A percentile compares a stretch with the other conserved stretches of the same genome.
phyloP scores from a whole-genome alignment of 2,797 vertebrate genomes.

The Sciurus vulgaris region DNA sequence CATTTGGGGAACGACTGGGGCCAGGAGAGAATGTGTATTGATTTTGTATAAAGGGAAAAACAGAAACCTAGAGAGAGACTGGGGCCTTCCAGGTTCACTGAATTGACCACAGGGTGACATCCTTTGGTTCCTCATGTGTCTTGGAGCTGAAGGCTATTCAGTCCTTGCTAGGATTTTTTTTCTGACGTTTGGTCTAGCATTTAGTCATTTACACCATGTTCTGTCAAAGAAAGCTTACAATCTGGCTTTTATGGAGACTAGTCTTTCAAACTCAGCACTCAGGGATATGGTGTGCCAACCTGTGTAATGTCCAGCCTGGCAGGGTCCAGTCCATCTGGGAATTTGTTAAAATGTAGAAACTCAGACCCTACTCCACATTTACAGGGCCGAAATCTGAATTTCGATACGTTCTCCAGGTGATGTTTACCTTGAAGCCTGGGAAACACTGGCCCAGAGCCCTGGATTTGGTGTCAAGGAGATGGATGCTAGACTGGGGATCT shows the following conservation, averaged over 20 bases:
- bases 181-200: not conserved
- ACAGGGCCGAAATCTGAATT: not conserved
- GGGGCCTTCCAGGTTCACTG: not conserved
- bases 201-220: not conserved
- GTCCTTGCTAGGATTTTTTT: not conserved
- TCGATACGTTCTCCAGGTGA: not conserved
- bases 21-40: not conserved
- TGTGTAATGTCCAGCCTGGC: fast-evolving
- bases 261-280: not conserved
- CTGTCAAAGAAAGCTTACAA: not conserved
- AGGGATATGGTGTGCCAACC: fast-evolving
- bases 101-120: not conserved
- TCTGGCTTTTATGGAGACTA: not conserved
- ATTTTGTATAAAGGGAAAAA: not conserved
- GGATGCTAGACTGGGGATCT: not conserved
- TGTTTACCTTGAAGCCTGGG: not conserved
- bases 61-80: not conserved
- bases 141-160: not conserved
- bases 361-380: not conserved
- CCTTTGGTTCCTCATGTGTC: fast-evolving
- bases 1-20: fast-evolving
- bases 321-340: fast-evolving
- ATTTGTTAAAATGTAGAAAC: not conserved
- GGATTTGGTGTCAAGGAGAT: not conserved
- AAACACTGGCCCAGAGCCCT: not conserved